Evolutionary conservation across 2,113 vertebrate species (phyloP).

Genomic region (Balaeniceps rex): DNA sequence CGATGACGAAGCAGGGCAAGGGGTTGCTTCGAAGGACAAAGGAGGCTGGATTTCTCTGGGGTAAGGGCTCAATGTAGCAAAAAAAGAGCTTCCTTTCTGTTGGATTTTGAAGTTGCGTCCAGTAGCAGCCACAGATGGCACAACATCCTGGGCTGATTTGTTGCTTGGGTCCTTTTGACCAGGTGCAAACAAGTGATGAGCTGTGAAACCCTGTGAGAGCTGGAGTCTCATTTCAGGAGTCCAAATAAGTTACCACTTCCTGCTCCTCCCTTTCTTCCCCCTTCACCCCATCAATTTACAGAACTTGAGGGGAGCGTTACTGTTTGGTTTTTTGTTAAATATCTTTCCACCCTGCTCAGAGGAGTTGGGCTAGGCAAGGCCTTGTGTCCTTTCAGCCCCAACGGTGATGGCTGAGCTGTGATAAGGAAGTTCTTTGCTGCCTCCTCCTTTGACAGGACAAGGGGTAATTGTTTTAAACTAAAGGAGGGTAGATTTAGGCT

Average conservation of each 20-base stretch:
- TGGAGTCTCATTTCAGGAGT: neutral
- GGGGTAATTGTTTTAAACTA: too few relatives aligned
- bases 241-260: conserved; percentile 22
- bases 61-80: neutral
- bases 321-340: neutral
- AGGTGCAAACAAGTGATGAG: neutral
- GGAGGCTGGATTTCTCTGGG: neutral
- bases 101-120: neutral
- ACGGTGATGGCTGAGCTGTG: neutral
- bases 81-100: neutral
- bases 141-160: neutral
- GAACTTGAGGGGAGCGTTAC: neutral
- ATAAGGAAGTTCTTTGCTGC: neutral
- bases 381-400: neutral
- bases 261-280: conserved; percentile 7
- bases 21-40: neutral
- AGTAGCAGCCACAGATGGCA: neutral
- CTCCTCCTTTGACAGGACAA: too few relatives aligned
- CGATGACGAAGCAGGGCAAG: neutral
- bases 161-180: neutral
- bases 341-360: neutral
- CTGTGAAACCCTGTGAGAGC: neutral
- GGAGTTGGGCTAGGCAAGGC: neutral
- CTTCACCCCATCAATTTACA: neutral
- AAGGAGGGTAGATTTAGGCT: too few relatives aligned